Conservation (phyloP, 1,140 invertebrate genomes). For the Forficula auricularia region DNA sequence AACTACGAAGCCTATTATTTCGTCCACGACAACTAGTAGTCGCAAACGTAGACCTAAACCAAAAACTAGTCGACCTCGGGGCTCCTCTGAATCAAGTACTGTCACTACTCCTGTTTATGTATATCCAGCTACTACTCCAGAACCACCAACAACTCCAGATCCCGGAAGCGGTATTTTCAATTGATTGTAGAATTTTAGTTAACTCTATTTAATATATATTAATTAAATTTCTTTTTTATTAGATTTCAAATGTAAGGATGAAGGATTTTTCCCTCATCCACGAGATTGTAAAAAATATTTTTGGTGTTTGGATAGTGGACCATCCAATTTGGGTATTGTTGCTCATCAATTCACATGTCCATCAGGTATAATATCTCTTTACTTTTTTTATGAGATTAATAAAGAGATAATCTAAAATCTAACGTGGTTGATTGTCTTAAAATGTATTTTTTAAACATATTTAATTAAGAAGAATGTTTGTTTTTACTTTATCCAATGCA, state of each 20-base stretch:
- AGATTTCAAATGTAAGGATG: conserved; percentile 83
- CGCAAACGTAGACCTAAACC: no score
- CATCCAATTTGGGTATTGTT: conserved; percentile 72
- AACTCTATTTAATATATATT: neutral
- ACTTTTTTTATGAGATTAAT: no score
- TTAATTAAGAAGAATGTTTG: no score
- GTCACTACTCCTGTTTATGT: conserved; percentile 24
- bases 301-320: conserved; percentile 81
- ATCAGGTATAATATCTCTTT: conserved; percentile 43
- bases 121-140: conserved; percentile 43
- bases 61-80: neutral
- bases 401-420: no score
- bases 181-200: neutral
- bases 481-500: no score
- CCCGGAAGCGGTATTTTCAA: conserved; percentile 49
- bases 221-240: conserved; percentile 10
- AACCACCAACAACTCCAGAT: conserved; percentile 72
- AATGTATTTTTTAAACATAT: no score
- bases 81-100: conserved; percentile 20
- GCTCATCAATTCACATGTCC: conserved; percentile 88
- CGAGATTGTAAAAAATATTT: conserved; percentile 87
- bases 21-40: no score
- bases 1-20: conserved; percentile 9
- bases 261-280: conserved; percentile 86
- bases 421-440: no score